Evolutionary conservation across 2,797 vertebrate genomes (phyloP), one percentile per base, ranked within the genome.

Genomic region (Parauchenoglanis punctatus): DNA sequence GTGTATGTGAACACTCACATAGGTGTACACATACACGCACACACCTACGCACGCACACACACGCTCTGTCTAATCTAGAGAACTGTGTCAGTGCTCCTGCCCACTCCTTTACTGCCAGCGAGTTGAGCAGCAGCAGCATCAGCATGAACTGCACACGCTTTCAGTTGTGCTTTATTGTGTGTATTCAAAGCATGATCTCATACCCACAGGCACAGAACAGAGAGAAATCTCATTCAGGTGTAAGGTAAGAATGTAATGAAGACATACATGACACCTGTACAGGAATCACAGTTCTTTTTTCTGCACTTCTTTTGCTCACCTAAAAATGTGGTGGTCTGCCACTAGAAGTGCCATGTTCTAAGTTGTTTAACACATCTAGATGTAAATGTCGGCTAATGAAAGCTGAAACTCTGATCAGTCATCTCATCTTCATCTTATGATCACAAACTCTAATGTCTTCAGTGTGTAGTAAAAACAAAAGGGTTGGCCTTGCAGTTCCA

Each of bases 11-110:
- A 28, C n/a, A 65, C 11, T n/a, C 25, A 65, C 25, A 65, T n/a
- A 65, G 7, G 18, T 25, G 23, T 23, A 61, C 49, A 49, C 49
- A 49, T 10, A 49, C 49, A 49, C 49, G 10, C 7, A 49, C 49
- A 49, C 49, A 49, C 49, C 6, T 1, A 49, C 11, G 2, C 13
- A 7, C 7, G 3, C 7, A 4, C 49, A 15, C 54, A 54, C 49
- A 31, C 72, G 46, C 44, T 11, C 28, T 20, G n/a, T 78, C 52
- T 58, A 58, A 78, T 78, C 52, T 78, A 59, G 77, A 59, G 56
- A 59, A 80, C 40, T 61, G 77, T 81, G 78, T 65, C 40, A 82
- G 40, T 65, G 23, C 44, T 82, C 7, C 59, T 82, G 59, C 59
- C 81, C 40, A 67, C 59, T 82, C 25, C n/a, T 81, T 63, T 67